Conservation (phyloP, 2,113 vertebrate species). For the Abramis brama region DNA sequence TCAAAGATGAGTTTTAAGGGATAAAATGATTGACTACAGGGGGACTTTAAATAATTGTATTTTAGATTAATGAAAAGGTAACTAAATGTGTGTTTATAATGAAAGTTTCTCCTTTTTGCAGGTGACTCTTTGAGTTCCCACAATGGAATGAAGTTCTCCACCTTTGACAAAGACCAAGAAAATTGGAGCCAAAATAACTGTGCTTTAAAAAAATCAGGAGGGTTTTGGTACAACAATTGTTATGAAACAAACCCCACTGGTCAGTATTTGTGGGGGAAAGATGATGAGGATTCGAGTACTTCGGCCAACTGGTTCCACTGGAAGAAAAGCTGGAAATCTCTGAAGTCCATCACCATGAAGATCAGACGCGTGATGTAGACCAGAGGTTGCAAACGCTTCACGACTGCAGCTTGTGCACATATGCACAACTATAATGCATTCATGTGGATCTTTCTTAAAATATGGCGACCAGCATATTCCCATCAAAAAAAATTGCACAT, state of each 20-base stretch:
- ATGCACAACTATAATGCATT: neutral
- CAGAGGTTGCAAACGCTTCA: neutral
- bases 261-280: neutral
- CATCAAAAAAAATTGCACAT: no score
- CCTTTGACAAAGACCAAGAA: slow-evolving; percentile 8
- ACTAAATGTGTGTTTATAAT: neutral
- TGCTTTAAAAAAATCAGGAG: neutral
- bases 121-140: neutral
- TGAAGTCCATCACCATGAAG: slow-evolving; percentile 11
- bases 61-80: neutral
- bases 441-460: neutral
- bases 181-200: no score
- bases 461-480: neutral
- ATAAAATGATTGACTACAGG: no score
- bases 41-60: no score
- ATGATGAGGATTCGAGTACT: neutral
- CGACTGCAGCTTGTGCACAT: no score
- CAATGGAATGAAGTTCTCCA: neutral
- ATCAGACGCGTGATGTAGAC: neutral
- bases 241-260: neutral
- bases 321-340: neutral
- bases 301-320: accelerated
- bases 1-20: no score
- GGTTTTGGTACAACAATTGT: neutral
- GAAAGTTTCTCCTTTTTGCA: neutral